Conservation (phyloP, 2,888 invertebrate genomes). For the Tanytarsus gracilentus region DNA sequence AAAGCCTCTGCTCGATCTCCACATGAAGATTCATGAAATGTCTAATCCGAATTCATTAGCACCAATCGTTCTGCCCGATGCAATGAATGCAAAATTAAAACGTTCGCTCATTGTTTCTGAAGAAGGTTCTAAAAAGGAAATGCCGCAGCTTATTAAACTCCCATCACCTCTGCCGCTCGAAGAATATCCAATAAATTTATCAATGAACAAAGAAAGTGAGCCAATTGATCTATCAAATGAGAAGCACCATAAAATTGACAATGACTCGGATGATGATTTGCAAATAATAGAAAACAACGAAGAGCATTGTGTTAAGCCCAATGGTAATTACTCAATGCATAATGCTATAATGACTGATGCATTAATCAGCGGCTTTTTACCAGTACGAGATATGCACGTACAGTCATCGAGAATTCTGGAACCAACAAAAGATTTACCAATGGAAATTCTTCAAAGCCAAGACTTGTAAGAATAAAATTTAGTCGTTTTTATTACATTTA, state of each 20-base stretch:
- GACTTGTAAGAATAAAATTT: too few relatives aligned
- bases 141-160: too few relatives aligned
- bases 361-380: not conserved
- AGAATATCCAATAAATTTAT: conserved; percentile 11
- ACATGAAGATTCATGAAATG: conserved; percentile 5
- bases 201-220: not conserved
- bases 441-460: conserved; percentile 44
- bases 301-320: not conserved
- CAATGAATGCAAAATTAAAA: not conserved
- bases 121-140: too few relatives aligned
- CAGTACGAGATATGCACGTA: not conserved
- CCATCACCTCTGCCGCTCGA: not conserved
- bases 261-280: conserved; percentile 11
- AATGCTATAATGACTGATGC: not conserved
- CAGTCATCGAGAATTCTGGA: not conserved
- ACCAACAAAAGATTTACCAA: conserved; percentile 9
- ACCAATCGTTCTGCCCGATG: not conserved
- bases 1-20: conserved; percentile 6
- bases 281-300: conserved; percentile 8
- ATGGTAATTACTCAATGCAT: not conserved
- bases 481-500: too few relatives aligned
- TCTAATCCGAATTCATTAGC: not conserved
- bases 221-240: conserved; percentile 23
- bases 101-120: not conserved
- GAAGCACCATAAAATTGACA: not conserved